These are phyloP conservation scores for Rhabdornis inornatus DNA, from an alignment of 2,113 vertebrate species.

Conservation along the genomic window DNA sequence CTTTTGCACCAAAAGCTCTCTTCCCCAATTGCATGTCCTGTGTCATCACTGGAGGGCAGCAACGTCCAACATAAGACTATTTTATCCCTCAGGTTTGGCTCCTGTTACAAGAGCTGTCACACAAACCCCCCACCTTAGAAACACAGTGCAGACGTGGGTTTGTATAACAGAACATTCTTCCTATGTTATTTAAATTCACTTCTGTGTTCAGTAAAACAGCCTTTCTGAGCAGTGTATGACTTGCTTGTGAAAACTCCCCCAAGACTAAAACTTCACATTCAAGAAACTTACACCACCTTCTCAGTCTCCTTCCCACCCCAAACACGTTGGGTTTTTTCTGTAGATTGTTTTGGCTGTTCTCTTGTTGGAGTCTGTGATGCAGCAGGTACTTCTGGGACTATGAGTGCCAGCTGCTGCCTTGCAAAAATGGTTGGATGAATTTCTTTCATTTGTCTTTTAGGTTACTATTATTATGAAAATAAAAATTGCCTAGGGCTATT, in stretches of 20 bases:
- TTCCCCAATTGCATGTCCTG: rapidly evolving
- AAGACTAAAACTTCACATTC: neutral
- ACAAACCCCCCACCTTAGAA: neutral
- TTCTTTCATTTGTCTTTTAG: neutral
- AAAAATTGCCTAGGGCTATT: neutral
- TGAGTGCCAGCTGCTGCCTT: neutral
- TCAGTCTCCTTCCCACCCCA: too few relatives aligned
- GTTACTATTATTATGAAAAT: neutral
- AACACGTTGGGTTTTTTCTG: rapidly evolving
- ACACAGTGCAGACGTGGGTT: slow-evolving; percentile 29
- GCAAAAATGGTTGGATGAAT: neutral
- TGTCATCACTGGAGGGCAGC: slow-evolving; percentile 69
- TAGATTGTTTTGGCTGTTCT: neutral
- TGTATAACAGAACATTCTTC: neutral
- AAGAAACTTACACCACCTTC: neutral
- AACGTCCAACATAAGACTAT: slow-evolving; percentile 18
- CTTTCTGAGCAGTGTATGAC: neutral
- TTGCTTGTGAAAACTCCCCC: neutral
- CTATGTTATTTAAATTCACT: slow-evolving; percentile 18
- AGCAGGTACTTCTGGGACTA: neutral
- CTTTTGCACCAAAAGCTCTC: neutral
- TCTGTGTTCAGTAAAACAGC: neutral
- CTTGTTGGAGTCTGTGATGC: neutral
- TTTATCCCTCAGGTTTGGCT: neutral
- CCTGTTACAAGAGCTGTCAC: neutral